Conservation (phyloP, 2,797 vertebrate species). For the Crocodylus rhombifer region DNA sequence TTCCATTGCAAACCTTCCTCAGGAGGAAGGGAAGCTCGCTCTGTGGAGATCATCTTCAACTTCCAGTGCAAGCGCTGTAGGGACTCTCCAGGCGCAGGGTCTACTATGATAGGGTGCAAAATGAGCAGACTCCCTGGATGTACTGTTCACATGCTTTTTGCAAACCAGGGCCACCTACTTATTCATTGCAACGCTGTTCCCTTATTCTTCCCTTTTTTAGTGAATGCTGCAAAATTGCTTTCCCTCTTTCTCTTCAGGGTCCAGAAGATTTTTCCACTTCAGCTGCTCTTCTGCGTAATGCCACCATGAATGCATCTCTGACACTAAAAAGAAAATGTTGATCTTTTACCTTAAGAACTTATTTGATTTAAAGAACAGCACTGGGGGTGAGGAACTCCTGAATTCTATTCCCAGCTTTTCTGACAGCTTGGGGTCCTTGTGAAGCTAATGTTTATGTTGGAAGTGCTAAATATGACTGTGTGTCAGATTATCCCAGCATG, state of each 20-base stretch:
- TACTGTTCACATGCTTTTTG: background rate
- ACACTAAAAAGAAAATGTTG: slow-evolving; percentile 18
- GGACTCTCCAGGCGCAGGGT: background rate
- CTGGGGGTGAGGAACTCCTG: background rate
- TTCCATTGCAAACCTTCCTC: slow-evolving; percentile 34
- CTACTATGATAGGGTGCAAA: background rate
- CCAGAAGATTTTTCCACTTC: background rate
- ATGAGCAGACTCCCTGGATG: background rate
- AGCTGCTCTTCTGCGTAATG: background rate
- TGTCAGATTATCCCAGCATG: background rate
- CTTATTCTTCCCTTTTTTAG: background rate
- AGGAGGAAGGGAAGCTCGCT: background rate
- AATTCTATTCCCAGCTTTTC: background rate
- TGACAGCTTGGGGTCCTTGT: background rate
- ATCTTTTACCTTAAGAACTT: background rate
- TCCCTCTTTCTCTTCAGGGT: slow-evolving; percentile 7
- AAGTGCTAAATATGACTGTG: background rate
- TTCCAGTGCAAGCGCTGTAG: background rate
- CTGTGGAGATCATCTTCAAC: slow-evolving; percentile 8
- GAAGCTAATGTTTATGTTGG: background rate
- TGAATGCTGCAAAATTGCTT: background rate
- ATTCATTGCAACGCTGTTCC: background rate
- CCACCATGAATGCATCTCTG: slow-evolving; percentile 26
- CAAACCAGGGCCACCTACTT: background rate
- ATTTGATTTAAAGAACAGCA: background rate